These are phyloP conservation scores for Chondrosia reniformis DNA, from an alignment of 37 sponge, comb jelly and placozoan genomes.

Conservation along the genomic window DNA sequence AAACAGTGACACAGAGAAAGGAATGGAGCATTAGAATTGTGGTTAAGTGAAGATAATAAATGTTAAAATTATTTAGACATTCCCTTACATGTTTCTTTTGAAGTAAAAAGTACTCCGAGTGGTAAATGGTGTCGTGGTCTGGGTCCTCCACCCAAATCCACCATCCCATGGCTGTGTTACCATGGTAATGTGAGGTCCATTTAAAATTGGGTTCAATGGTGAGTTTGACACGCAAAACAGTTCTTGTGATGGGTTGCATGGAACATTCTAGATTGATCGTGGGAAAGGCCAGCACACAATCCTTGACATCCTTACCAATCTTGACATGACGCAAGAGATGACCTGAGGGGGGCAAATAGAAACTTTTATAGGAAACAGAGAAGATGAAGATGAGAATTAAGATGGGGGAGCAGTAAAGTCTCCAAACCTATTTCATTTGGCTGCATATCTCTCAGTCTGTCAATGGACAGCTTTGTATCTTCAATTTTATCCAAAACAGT, in stretches of 20 bases:
- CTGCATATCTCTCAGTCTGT: conserved; percentile 82
- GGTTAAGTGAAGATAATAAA: neutral
- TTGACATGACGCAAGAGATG: conserved; percentile 74
- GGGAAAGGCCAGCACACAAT: conserved; percentile 66
- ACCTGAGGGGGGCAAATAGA: conserved; percentile 34
- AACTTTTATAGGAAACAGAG: neutral
- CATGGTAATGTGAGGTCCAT: conserved; percentile 86
- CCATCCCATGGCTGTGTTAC: conserved; percentile 82
- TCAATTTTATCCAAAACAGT: conserved; percentile 62
- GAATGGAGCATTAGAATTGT: neutral
- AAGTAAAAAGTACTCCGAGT: conserved; percentile 83
- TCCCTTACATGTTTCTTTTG: conserved; percentile 85
- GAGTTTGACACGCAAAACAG: conserved; percentile 80
- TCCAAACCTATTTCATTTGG: conserved; percentile 80
- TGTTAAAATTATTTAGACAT: neutral
- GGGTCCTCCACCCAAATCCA: conserved; percentile 98
- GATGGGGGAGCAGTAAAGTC: neutral
- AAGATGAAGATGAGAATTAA: neutral
- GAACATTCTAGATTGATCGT: conserved; percentile 54
- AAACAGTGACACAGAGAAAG: neutral
- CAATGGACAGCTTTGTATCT: conserved; percentile 46
- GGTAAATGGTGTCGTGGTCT: conserved; percentile 89
- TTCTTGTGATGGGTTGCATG: conserved; percentile 94
- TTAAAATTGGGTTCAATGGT: conserved; percentile 80
- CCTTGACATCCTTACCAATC: conserved; percentile 73